A percentile compares a stretch with the other conserved stretches of the same genome.
phyloP scores from a whole-genome alignment of 2,888 invertebrate species.

The Vanessa cardui region DNA sequence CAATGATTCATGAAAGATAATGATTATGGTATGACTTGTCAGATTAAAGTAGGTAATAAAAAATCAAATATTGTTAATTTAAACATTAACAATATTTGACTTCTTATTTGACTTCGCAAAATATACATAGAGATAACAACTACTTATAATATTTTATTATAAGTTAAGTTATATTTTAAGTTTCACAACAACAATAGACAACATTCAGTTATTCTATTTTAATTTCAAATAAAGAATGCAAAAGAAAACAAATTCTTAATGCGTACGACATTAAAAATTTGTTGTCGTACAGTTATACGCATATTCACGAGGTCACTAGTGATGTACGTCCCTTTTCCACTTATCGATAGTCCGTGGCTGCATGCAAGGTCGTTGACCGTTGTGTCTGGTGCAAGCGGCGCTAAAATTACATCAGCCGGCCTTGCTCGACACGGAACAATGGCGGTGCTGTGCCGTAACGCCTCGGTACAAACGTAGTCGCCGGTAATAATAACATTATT shows the following conservation, averaged over 20 bases:
- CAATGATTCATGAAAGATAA: too few species aligned
- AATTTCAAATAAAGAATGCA: not conserved
- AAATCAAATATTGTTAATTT: too few species aligned
- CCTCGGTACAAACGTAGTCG: constrained; percentile 35
- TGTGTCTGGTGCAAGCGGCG: constrained; percentile 62
- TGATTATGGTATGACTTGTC: too few species aligned
- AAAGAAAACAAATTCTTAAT: constrained; percentile 16
- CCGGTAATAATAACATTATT: constrained; percentile 14
- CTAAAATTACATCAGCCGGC: constrained; percentile 73
- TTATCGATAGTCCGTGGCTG: constrained; percentile 54
- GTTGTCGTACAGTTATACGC: constrained; percentile 27
- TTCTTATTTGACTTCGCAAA: too few species aligned
- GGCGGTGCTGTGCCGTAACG: constrained; percentile 46
- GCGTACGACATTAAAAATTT: constrained; percentile 17
- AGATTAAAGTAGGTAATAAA: too few species aligned
- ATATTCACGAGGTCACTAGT: constrained; percentile 45
- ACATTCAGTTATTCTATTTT: not conserved
- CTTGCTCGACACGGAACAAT: constrained; percentile 77
- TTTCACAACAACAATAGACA: too few species aligned
- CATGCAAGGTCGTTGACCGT: constrained; percentile 75
- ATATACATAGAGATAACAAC: too few species aligned
- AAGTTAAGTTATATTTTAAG: too few species aligned
- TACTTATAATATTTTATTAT: too few species aligned
- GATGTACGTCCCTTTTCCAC: constrained; percentile 49
- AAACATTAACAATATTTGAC: too few species aligned